Evolutionary conservation across 2,797 vertebrate species (phyloP).

Genomic region (Mus spretus): DNA sequence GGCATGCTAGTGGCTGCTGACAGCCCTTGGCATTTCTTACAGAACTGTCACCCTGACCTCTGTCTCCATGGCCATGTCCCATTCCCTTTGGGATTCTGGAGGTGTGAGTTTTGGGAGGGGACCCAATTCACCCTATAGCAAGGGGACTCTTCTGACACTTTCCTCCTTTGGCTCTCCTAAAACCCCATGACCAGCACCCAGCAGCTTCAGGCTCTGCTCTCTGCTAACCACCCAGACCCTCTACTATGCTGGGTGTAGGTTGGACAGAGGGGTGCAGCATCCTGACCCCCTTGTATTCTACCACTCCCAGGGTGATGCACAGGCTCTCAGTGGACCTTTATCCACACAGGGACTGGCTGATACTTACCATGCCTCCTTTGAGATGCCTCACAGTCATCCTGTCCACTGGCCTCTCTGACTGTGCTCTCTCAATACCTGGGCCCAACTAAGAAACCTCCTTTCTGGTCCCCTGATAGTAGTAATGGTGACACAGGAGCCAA

Average conservation of each 20-base stretch:
- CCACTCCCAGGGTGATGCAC: neutral
- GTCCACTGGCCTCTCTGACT: neutral
- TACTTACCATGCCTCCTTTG: neutral
- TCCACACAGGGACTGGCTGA: neutral
- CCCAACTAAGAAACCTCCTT: neutral
- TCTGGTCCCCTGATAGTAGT: neutral
- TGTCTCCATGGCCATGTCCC: neutral
- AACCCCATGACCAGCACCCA: too few species aligned
- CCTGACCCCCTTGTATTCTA: neutral
- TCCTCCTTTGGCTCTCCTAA: neutral
- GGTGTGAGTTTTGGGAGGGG: too few species aligned
- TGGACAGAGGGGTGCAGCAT: neutral
- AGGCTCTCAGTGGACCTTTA: too few species aligned
- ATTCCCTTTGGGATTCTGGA: neutral
- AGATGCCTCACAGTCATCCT: neutral
- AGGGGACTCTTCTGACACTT: neutral
- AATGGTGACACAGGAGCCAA: rapidly evolving
- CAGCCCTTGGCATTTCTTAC: neutral
- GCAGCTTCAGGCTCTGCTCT: neutral
- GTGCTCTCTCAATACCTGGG: neutral
- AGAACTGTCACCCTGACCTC: neutral
- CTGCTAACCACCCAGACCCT: neutral
- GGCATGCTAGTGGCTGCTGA: neutral
- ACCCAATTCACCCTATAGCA: neutral
- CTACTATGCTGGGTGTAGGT: neutral